Evolutionary conservation across 2,113 vertebrate species (phyloP).

Genomic region (Ranitomeya imitator): DNA sequence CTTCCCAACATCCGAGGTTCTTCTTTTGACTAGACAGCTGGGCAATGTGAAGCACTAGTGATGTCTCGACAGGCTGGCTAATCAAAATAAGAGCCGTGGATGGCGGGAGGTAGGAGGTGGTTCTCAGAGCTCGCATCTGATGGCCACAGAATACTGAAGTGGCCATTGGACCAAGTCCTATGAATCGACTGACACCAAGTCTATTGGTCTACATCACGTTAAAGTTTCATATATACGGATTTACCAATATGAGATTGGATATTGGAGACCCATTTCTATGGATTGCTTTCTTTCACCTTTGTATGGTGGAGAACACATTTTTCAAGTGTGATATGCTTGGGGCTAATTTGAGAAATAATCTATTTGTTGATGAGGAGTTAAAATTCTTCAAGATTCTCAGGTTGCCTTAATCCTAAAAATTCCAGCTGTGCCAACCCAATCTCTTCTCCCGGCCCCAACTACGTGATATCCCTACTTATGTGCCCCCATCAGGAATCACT

Average conservation of each 20-base stretch:
- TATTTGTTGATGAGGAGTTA: not conserved
- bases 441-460: not conserved
- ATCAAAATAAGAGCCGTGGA: too few species aligned
- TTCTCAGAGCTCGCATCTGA: too few species aligned
- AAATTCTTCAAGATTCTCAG: not conserved
- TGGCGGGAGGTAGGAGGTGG: too few species aligned
- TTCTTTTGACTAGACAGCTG: too few species aligned
- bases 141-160: too few species aligned
- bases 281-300: not conserved
- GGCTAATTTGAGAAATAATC: not conserved
- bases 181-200: too few species aligned
- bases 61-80: too few species aligned
- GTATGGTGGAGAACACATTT: not conserved
- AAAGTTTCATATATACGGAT: not conserved
- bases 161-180: too few species aligned
- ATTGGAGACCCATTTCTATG: not conserved
- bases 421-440: constrained; percentile 20
- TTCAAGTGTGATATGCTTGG: not conserved
- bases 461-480: not conserved
- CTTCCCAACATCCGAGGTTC: too few species aligned
- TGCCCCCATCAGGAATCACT: not conserved
- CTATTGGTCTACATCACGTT: not conserved
- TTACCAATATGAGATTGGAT: not conserved
- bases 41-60: too few species aligned
- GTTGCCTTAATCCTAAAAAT: not conserved